Evolutionary conservation across 2,797 vertebrate genomes (phyloP).

Genomic region (Myripristis jacobus): DNA sequence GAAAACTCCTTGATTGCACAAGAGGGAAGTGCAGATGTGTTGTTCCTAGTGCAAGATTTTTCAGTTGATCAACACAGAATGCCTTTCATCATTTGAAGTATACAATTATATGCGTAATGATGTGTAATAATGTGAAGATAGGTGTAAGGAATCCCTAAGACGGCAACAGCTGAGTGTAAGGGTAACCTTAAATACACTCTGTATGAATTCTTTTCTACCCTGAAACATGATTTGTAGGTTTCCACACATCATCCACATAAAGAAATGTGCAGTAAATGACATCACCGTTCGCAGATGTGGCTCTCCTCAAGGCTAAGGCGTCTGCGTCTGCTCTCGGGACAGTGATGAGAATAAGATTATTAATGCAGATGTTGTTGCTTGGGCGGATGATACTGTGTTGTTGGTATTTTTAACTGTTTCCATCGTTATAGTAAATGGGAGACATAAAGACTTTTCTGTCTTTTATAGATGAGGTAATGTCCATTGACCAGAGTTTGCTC

Average conservation of each 20-base stretch:
- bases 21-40: slow-evolving; percentile 12
- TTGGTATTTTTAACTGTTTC: background rate
- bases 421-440: background rate
- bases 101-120: background rate
- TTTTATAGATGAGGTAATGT: slow-evolving; percentile 89
- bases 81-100: slow-evolving; percentile 7
- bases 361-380: slow-evolving; percentile 1
- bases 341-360: slow-evolving; percentile 6
- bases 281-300: background rate
- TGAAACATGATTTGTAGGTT: slow-evolving; percentile 9
- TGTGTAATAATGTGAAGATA: background rate
- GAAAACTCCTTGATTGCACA: slow-evolving; percentile 25
- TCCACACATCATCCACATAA: background rate
- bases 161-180: slow-evolving; percentile 26
- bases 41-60: slow-evolving; percentile 18
- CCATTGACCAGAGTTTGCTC: slow-evolving; percentile 89
- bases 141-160: slow-evolving; percentile 15
- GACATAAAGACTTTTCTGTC: slow-evolving; percentile 5
- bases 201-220: slow-evolving; percentile 12
- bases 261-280: slow-evolving; percentile 24
- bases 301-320: background rate
- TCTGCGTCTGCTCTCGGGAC: background rate
- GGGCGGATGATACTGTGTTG: background rate
- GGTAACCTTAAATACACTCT: background rate
- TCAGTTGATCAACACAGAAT: slow-evolving; percentile 6